Conservation (phyloP, 2,113 vertebrate genomes). For the Strix uralensis region DNA sequence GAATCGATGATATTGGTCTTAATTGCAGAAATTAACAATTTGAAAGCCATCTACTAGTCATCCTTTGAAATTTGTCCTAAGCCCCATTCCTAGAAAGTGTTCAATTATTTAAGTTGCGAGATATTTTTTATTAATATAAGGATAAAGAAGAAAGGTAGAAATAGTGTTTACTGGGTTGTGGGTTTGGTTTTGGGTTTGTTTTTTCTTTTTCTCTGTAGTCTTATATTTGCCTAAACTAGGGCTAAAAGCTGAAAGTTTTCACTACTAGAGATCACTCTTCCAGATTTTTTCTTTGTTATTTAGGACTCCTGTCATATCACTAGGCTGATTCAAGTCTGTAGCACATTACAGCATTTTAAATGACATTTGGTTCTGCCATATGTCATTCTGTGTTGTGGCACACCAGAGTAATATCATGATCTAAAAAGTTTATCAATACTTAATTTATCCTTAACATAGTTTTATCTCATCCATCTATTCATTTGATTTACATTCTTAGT, state of each 20-base stretch:
- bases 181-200: background rate
- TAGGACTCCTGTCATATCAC: background rate
- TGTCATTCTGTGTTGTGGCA: background rate
- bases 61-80: background rate
- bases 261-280: background rate
- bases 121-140: background rate
- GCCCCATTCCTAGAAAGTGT: background rate
- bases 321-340: background rate
- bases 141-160: background rate
- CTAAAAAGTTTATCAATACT: conserved; percentile 15
- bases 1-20: background rate
- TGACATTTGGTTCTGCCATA: conserved; percentile 2
- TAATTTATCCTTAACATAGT: conserved; percentile 1
- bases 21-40: background rate
- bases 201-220: background rate
- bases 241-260: background rate
- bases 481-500: background rate
- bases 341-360: background rate
- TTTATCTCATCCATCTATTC: background rate
- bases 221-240: background rate
- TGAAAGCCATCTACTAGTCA: background rate
- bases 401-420: background rate
- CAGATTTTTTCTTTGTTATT: background rate
- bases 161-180: background rate
- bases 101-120: background rate